Evolutionary conservation across 2,888 invertebrate genomes (phyloP), one percentile per base, ranked within the genome.

Genomic region (Epistrophe grossulariae): DNA sequence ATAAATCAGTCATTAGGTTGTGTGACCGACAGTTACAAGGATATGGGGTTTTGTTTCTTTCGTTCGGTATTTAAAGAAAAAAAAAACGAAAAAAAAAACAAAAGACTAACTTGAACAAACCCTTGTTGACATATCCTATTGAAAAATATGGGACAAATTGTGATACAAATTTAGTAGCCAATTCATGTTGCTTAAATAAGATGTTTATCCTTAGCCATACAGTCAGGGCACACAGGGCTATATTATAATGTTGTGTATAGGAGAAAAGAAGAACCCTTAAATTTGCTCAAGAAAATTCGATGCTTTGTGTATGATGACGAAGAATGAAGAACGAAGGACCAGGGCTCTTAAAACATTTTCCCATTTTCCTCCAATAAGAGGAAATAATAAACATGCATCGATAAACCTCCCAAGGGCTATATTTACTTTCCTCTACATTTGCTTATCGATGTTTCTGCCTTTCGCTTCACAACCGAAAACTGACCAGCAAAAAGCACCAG

Each of bases 1-100:
- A 84, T 84, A 84, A 84, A 80, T 84, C 84, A 84, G 79, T 84
- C 84, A 84, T 84, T 84, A 84, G 80, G 80, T 72, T 72, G 80
- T 84, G 84, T 68, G 76, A 80, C 84, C 84, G 84, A 84, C 84
- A 84, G 80, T 76, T 80, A 84, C 84, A 64, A 84, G 70, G 84
- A 82, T 77, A 64, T 82, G 57, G 66, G 66, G 50, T 60, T 68
- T 62, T 70, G 17, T 66, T 73, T 73, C 70, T 74, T 38, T 64
- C 35, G 35, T 50, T 48, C 5, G 15, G 6, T 31, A 60, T 70
- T 19, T 43, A 40, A 31, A 64, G 17, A 45, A 66, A 48, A 66
- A 0, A 48, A 6, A 17, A n/a, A n/a, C n/a, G n/a, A n/a, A n/a
- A 50, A 50, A 19, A 62, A 62, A 24, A 62, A 62, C 38, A 40